A percentile compares a stretch with the other conserved stretches of the same genome.
phyloP scores from a whole-genome alignment of 2,113 vertebrate species.

The Variabilichromis moorii region DNA sequence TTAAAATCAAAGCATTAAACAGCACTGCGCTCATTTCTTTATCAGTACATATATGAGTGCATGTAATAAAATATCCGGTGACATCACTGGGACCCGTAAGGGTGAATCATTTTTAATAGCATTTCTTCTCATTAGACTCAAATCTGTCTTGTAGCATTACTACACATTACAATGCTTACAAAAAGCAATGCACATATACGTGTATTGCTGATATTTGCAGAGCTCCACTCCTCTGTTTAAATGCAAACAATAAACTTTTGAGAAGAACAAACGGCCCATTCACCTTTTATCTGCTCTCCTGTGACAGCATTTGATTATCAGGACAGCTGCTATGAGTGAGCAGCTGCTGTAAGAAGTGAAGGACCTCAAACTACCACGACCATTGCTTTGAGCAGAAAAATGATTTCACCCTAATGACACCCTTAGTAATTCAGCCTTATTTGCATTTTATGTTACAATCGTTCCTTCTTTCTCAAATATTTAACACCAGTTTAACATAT shows the following conservation, averaged over 20 bases:
- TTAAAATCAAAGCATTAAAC: not conserved
- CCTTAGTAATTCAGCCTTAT: not conserved
- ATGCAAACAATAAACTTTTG: not conserved
- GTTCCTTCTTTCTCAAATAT: not conserved
- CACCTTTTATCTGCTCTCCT: not conserved
- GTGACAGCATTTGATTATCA: constrained; percentile 23
- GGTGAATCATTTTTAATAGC: not conserved
- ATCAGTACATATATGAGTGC: not conserved
- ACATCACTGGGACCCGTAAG: not conserved
- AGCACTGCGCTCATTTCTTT: not conserved
- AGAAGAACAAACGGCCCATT: not conserved
- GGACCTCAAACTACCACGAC: not conserved
- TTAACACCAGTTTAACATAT: not conserved
- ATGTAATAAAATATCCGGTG: rapidly evolving
- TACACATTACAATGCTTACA: not conserved
- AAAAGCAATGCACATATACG: not conserved
- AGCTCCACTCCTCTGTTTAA: not conserved
- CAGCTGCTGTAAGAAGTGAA: not conserved
- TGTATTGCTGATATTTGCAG: not conserved
- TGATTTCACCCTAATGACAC: not conserved
- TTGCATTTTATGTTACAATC: not conserved
- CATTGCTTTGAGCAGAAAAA: not conserved
- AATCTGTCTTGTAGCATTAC: not conserved
- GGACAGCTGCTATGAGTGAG: not conserved
- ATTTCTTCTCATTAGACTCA: not conserved